These are phyloP conservation scores for Malacosoma neustria DNA, from an alignment of 2,888 invertebrate species.

Conservation along the genomic window DNA sequence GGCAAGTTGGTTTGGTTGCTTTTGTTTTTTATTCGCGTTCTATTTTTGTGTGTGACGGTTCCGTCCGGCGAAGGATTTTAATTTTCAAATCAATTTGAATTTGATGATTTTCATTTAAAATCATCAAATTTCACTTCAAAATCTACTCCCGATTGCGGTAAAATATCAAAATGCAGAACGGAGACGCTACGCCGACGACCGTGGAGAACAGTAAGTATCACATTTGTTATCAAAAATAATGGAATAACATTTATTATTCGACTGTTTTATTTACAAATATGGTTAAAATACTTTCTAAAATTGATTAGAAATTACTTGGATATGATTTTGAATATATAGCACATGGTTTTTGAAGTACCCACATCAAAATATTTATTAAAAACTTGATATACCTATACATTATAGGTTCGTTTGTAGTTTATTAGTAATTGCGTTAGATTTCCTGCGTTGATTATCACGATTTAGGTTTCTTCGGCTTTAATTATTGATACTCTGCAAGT, in stretches of 20 bases:
- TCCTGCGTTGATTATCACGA: conserved; percentile 53
- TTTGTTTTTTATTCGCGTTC: conserved; percentile 71
- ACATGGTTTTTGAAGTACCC: conserved; percentile 49
- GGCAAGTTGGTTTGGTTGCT: conserved; percentile 55
- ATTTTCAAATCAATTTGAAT: conserved; percentile 50
- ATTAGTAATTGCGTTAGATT: conserved; percentile 41
- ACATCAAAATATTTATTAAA: conserved; percentile 24
- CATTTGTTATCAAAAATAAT: conserved; percentile 49
- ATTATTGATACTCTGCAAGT: conserved; percentile 64
- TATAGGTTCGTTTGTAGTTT: no score
- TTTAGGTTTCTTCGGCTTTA: conserved; percentile 56
- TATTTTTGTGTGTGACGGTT: conserved; percentile 75
- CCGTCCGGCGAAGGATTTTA: conserved; percentile 51
- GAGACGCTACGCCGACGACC: conserved; percentile 53
- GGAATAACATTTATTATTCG: conserved; percentile 41
- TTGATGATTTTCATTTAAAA: conserved; percentile 53
- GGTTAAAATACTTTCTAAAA: conserved; percentile 19
- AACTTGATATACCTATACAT: no score
- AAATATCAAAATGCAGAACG: conserved; percentile 64
- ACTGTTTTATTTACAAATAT: conserved; percentile 42
- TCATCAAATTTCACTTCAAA: conserved; percentile 33
- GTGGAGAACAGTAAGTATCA: conserved; percentile 54
- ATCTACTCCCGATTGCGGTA: conserved; percentile 51
- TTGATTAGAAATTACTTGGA: conserved; percentile 11
- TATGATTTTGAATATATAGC: conserved; percentile 11